phyloP scores from a whole-genome alignment of 2,888 invertebrate species.

The Campoplex nolae region DNA sequence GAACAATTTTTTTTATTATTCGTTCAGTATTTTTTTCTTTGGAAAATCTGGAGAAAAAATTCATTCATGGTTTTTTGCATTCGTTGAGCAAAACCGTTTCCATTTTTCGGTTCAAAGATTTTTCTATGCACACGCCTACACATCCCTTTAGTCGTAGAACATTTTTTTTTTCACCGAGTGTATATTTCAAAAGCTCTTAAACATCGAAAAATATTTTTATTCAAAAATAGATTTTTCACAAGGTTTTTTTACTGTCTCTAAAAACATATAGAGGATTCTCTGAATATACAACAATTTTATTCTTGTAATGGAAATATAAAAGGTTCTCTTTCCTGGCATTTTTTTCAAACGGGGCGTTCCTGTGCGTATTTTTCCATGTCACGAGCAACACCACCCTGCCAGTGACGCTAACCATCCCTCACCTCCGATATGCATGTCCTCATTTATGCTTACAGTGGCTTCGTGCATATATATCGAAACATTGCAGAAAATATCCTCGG shows the following conservation, averaged over 20 bases:
- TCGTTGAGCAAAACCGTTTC: background rate
- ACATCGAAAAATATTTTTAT: background rate
- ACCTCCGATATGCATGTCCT: slow-evolving; percentile 14
- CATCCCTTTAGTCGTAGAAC: background rate
- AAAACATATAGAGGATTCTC: background rate
- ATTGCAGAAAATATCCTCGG: background rate
- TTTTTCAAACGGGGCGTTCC: background rate
- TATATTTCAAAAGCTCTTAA: background rate
- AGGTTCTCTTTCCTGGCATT: slow-evolving; percentile 2
- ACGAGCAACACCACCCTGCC: background rate
- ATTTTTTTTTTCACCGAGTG: background rate
- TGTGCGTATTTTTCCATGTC: slow-evolving; percentile 10
- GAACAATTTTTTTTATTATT: background rate
- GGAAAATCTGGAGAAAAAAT: background rate
- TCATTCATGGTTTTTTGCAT: background rate
- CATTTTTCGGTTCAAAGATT: background rate
- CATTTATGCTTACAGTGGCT: background rate
- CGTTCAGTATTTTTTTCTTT: background rate
- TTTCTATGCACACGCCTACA: background rate
- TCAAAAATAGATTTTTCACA: no score
- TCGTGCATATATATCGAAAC: slow-evolving; percentile 1
- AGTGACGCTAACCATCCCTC: slow-evolving; percentile 11
- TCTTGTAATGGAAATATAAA: background rate
- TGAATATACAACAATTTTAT: background rate
- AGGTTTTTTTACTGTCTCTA: background rate